Evolutionary conservation across 2,113 vertebrate genomes (phyloP).

Genomic region (Nicator chloris): DNA sequence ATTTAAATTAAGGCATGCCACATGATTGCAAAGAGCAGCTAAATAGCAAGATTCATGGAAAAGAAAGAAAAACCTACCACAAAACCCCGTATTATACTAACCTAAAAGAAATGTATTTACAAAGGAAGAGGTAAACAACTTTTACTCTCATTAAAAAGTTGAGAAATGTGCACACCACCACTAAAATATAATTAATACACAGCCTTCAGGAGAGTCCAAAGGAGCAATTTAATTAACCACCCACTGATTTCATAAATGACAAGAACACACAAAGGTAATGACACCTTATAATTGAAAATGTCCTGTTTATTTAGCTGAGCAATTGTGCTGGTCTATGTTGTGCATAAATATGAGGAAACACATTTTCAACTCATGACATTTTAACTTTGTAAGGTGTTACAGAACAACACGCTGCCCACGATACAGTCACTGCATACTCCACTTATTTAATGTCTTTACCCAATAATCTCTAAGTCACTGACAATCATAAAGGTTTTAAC

Average conservation of each 20-base stretch:
- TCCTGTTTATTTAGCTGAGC: slow-evolving; percentile 44
- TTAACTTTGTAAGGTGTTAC: background rate
- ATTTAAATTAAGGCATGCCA: background rate
- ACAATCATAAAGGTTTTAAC: background rate
- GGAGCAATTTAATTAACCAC: slow-evolving; percentile 62
- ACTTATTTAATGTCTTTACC: background rate
- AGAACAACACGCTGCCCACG: background rate
- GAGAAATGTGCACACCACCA: slow-evolving; percentile 16
- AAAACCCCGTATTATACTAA: background rate
- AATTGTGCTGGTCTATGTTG: background rate
- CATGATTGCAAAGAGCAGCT: background rate
- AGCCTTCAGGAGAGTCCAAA: slow-evolving; percentile 46
- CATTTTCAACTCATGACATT: background rate
- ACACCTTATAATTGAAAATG: slow-evolving; percentile 59
- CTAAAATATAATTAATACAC: slow-evolving; percentile 50
- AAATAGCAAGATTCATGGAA: background rate
- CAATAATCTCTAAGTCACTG: background rate
- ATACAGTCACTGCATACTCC: background rate
- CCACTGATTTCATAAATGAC: slow-evolving; percentile 48
- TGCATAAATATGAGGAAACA: slow-evolving; percentile 14
- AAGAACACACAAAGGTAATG: slow-evolving; percentile 53
- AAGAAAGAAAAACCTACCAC: background rate
- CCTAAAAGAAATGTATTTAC: background rate
- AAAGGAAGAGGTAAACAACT: slow-evolving; percentile 25
- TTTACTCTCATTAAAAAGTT: slow-evolving; percentile 18